A percentile compares a stretch with the other conserved stretches of the same genome.
phyloP scores from a whole-genome alignment of 2,113 vertebrate genomes.

The Pithys albifrons region DNA sequence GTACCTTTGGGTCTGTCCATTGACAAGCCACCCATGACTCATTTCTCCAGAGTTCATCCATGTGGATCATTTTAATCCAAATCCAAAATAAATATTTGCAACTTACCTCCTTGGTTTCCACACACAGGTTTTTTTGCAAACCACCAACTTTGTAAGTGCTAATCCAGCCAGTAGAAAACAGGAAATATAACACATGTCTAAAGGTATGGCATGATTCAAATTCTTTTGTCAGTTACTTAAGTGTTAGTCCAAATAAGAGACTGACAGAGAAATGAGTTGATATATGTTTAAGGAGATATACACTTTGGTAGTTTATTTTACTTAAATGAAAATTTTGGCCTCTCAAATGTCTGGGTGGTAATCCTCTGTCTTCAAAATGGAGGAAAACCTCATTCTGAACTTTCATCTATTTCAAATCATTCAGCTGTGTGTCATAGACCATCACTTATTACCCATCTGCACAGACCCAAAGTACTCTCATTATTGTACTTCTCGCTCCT shows the following conservation, averaged over 20 bases:
- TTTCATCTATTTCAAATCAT: not conserved
- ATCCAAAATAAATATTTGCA: not conserved
- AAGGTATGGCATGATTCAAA: rapidly evolving
- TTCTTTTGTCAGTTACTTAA: not conserved
- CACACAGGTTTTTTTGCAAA: not conserved
- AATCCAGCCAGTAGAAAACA: not conserved
- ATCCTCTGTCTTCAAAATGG: not conserved
- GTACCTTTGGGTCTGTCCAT: not conserved
- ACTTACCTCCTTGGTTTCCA: not conserved
- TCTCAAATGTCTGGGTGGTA: not conserved
- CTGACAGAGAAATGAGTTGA: not conserved
- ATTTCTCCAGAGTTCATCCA: not conserved
- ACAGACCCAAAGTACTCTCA: not conserved
- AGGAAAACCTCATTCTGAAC: not conserved
- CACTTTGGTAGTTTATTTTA: not conserved
- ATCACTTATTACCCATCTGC: not conserved
- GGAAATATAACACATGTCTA: not conserved
- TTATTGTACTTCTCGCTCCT: not conserved
- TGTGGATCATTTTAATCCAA: not conserved
- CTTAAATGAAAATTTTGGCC: not conserved
- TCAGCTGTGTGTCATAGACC: not conserved
- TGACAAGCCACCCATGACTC: not conserved
- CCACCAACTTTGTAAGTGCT: not conserved
- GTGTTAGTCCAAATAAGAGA: not conserved
- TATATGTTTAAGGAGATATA: not conserved